Evolutionary conservation across 2,113 vertebrate species (phyloP).

Genomic region (Laterallus jamaicensis): DNA sequence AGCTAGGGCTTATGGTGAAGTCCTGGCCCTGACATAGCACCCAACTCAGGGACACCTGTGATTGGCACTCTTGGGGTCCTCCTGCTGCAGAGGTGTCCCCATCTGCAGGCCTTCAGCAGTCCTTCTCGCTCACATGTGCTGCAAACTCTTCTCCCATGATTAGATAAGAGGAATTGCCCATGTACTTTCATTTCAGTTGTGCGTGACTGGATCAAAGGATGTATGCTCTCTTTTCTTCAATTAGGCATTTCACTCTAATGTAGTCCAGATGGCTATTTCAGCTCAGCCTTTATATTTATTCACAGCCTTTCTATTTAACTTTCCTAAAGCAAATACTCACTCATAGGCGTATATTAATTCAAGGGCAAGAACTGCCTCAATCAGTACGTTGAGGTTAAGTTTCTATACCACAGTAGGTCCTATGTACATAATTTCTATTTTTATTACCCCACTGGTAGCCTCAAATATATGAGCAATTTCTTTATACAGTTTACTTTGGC

Average conservation of each 20-base stretch:
- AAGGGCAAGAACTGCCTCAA: conserved; percentile 34
- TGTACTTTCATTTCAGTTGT: conserved; percentile 49
- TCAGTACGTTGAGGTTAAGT: conserved; percentile 40
- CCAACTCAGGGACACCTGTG: accelerated
- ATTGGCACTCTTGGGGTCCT: background rate
- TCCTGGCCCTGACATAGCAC: background rate
- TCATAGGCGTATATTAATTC: conserved; percentile 28
- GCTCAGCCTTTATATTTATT: conserved; percentile 37
- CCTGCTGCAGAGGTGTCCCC: background rate
- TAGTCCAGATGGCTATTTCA: conserved; percentile 54
- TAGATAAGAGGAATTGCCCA: conserved; percentile 33
- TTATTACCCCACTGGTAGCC: conserved; percentile 6
- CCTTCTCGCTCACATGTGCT: background rate
- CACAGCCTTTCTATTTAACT: conserved; percentile 46
- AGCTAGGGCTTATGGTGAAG: background rate
- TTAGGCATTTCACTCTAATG: conserved; percentile 7
- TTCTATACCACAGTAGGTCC: conserved; percentile 17
- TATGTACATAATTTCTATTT: conserved; percentile 33
- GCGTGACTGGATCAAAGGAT: conserved; percentile 55
- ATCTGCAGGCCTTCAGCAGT: background rate
- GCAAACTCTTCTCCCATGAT: background rate
- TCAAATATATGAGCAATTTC: conserved; percentile 13
- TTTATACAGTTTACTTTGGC: conserved; percentile 42
- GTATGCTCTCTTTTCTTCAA: conserved; percentile 4
- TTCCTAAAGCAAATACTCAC: conserved; percentile 50